Base-by-base conservation (phyloP, 2,888 invertebrate genomes). In the Hirtodrosophila histrioides region DNA sequence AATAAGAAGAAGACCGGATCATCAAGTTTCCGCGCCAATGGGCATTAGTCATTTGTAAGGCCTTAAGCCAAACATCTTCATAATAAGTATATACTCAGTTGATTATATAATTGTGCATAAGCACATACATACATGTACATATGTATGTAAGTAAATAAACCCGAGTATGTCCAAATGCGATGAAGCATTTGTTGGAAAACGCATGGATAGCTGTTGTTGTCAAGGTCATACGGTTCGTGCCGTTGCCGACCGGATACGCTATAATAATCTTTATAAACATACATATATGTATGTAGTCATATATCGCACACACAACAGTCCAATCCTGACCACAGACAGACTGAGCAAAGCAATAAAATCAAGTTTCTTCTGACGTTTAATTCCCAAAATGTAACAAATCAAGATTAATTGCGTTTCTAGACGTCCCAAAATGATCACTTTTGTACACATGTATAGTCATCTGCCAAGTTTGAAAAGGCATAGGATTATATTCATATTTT, bases 221-320 rank as follows among this genome's bases (percentile, higher is more conserved):
- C 71, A 75, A 73, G 72, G 72, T 73, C 72, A 41, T 50, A 35
- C 39, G 41, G 48, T 40, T 72, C 43, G 43, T 54, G 55, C 41
- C 41, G 63, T 58, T 41, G 53, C 11, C 27, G 56, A 66, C 45
- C 71, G 73, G 71, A 73, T 65, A 49, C 39, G 33, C 41, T 51
- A 56, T 64, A 49, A 46, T 43, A 60, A 64, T 50, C 54, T 24
- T 43, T 41, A 43, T 39, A 49, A 36, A 31, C 24, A 27, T 33
- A 11, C 23, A 27, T 8, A 11, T 9, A 48, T 5, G 6, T 27
- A 5, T 5, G 6, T 27, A 27, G 1, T 27, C 41, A n/a, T 12
- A 10, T 11, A 50, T 10, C 23, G 31, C 37, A 6, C 6, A 7
- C 23, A 27, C 9, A 36, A 9, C 7, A 33, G 23, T 1, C 12